A percentile compares a stretch with the other conserved stretches of the same genome.
Conservation (phyloP, 2,797 vertebrate species). For the Eulemur albifrons region DNA sequence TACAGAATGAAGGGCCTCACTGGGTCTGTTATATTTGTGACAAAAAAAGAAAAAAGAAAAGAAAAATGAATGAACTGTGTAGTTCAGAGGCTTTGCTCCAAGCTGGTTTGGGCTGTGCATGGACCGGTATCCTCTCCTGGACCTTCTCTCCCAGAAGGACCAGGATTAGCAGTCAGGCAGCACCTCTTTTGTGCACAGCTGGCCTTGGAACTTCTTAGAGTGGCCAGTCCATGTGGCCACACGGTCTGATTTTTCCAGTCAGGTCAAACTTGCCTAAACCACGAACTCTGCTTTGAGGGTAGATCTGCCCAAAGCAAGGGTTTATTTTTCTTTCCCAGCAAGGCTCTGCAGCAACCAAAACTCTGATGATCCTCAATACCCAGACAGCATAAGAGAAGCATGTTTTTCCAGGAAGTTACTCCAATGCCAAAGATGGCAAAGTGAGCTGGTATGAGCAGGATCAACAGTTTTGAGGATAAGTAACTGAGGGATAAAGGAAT, state of each 20-base stretch:
- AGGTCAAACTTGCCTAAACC: neutral
- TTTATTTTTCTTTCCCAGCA: neutral
- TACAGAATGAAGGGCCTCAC: neutral
- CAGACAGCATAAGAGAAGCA: neutral
- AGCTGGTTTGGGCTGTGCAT: neutral
- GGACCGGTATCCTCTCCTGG: neutral
- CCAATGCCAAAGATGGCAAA: neutral
- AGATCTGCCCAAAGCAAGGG: neutral
- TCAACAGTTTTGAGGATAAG: neutral
- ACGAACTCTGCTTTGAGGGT: neutral
- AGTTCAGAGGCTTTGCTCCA: neutral
- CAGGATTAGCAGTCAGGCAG: neutral
- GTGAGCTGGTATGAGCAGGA: neutral
- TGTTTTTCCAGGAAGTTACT: slow-evolving; percentile 10
- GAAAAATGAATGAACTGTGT: neutral
- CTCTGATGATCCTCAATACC: neutral
- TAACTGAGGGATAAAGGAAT: neutral
- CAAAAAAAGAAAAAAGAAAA: neutral
- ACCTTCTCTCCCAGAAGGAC: neutral
- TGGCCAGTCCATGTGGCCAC: neutral
- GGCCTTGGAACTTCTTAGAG: neutral
- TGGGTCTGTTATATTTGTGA: neutral
- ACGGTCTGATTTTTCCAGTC: neutral
- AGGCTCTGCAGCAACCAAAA: neutral
- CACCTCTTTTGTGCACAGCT: neutral